Evolutionary conservation across 92 coral and sea anemone species (phyloP).

Genomic region (Metridium senile): DNA sequence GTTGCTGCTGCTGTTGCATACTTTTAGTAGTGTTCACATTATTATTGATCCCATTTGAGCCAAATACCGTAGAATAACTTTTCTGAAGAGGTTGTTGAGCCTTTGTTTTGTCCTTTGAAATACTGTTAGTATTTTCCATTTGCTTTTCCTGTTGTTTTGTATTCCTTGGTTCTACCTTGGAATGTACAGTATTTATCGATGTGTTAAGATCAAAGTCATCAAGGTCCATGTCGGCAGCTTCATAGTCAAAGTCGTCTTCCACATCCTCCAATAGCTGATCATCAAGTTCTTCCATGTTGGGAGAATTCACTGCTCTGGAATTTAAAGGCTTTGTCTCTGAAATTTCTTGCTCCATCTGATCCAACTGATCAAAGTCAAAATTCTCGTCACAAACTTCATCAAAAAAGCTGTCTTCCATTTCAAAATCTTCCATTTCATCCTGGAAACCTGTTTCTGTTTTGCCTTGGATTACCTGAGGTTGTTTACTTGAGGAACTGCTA

Average conservation of each 20-base stretch:
- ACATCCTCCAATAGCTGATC: conserved; percentile 37
- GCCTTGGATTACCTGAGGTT: background rate
- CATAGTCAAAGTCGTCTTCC: conserved; percentile 31
- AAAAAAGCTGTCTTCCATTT: conserved; percentile 44
- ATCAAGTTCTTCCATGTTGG: conserved; percentile 5
- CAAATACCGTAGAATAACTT: background rate
- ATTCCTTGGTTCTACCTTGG: background rate
- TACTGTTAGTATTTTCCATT: background rate
- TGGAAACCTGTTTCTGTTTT: background rate
- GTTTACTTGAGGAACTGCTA: background rate
- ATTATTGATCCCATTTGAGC: background rate
- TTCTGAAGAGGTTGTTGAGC: background rate
- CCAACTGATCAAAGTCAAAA: conserved; percentile 69
- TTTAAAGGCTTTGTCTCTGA: conserved; percentile 4
- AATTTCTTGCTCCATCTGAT: conserved; percentile 55
- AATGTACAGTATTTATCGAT: background rate
- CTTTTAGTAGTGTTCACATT: background rate
- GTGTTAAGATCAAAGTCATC: conserved; percentile 32
- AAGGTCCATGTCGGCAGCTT: conserved; percentile 14
- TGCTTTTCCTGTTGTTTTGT: background rate
- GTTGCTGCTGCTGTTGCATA: no score
- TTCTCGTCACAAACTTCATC: conserved; percentile 55
- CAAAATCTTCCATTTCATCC: background rate
- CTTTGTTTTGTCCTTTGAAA: background rate
- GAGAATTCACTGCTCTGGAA: conserved; percentile 3